Percentiles rank a stretch among this genome's conserved stretches.
These are phyloP conservation scores for Anoplopoma fimbria DNA, from an alignment of 2,113 vertebrate genomes.

Conservation along the genomic window DNA sequence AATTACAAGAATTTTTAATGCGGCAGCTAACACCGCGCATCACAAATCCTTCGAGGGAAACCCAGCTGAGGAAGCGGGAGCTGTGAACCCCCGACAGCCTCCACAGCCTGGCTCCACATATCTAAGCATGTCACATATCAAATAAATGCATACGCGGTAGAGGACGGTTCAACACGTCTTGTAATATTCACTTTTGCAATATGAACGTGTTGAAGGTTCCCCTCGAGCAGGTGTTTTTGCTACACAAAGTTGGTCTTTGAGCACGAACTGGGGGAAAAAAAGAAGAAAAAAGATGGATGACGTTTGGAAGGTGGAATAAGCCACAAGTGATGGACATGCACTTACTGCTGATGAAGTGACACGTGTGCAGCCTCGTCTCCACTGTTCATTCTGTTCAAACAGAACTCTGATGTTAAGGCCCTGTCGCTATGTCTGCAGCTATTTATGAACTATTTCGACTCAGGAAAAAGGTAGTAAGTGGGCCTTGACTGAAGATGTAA, in stretches of 20 bases:
- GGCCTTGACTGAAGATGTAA: neutral
- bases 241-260: conserved; percentile 41
- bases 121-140: conserved; percentile 40
- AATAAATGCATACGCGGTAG: conserved; percentile 40
- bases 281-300: neutral
- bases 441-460: neutral
- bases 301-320: conserved; percentile 1
- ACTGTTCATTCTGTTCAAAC: neutral
- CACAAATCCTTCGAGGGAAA: conserved; percentile 53
- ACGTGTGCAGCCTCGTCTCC: neutral
- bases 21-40: conserved; percentile 24
- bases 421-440: neutral
- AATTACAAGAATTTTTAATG: conserved; percentile 66
- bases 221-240: conserved; percentile 30
- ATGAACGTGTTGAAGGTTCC: conserved; percentile 45
- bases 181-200: conserved; percentile 35
- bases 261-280: neutral
- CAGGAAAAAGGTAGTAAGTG: neutral
- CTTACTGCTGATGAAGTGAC: conserved; percentile 6
- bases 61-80: conserved; percentile 49
- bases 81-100: conserved; percentile 10
- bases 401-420: neutral
- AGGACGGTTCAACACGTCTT: conserved; percentile 42
- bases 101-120: neutral
- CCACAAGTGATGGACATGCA: conserved; percentile 43